A percentile compares a stretch with the other conserved stretches of the same genome.
Evolutionary conservation across 2,888 invertebrate genomes (phyloP).

Genomic region (Cistogaster globosa): DNA sequence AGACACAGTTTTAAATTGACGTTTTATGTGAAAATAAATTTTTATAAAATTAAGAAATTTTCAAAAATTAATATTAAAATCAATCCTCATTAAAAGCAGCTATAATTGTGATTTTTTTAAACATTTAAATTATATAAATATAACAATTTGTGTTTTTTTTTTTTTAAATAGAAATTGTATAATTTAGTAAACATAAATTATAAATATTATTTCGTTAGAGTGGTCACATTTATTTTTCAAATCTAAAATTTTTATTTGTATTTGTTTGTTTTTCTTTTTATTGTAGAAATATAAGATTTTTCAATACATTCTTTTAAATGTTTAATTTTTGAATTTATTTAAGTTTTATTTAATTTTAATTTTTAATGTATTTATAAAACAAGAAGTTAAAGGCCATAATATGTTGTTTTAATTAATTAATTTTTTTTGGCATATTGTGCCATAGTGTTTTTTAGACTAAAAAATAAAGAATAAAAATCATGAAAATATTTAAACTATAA

Average conservation of each 20-base stretch:
- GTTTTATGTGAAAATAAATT: constrained; percentile 49
- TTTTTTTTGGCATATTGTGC: not conserved
- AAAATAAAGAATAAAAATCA: no score
- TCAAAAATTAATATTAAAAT: not conserved
- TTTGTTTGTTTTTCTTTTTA: not conserved
- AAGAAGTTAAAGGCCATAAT: constrained; percentile 72
- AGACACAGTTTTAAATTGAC: constrained; percentile 71
- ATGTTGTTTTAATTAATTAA: constrained; percentile 52
- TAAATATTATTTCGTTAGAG: constrained; percentile 35
- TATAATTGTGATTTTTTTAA: not conserved
- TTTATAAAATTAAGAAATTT: not conserved
- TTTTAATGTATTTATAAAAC: constrained; percentile 41
- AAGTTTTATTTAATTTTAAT: constrained; percentile 23
- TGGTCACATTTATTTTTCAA: constrained; percentile 2
- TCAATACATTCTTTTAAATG: not conserved
- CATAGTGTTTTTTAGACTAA: no score
- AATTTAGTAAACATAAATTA: not conserved
- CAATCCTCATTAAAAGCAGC: not conserved
- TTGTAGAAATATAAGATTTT: constrained; percentile 47
- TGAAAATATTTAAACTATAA: no score
- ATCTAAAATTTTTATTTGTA: not conserved
- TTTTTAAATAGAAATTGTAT: not conserved
- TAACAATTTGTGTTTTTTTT: constrained; percentile 29
- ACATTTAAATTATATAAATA: no score
- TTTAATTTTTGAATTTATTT: not conserved